Base-by-base conservation (phyloP, 2,797 vertebrate genomes). In the Zalophus californianus region DNA sequence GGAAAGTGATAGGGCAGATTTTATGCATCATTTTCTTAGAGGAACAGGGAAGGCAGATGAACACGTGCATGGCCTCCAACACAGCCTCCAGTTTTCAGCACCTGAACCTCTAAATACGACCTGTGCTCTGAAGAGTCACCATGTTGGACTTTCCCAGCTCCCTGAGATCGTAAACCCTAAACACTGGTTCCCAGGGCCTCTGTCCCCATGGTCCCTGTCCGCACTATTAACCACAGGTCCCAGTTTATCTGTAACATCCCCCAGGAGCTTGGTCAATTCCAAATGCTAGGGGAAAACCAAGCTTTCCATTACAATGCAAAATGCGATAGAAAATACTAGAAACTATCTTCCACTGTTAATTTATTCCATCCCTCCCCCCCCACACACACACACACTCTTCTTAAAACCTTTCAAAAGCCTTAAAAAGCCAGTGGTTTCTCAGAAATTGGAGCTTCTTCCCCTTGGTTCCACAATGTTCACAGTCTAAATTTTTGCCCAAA, bases 61-160 rank as follows among this genome's bases (percentile, higher is more conserved):
- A 54, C 0, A 12, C 15, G 12, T 0, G 0, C 7, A 1, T 3
- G 27, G 54, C 35, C 68, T 50, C 27, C 2, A 0, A 18, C 2
- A 0, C n/a, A 14, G 48, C 11, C 18, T 9, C 23, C 20, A 32
- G 32, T 18, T 32, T 9, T 62, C 23, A 15, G 62, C 50, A 20
- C 48, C 52, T 9, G 54, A 32, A 20, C 7, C 41, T 35, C 50
- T 8, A 32, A 66, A 25, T 0, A 6, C 2, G 9, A 62, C 29
- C 73, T 8, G 1, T 2, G 3, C 18, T 60, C 58, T 8, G 0
- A 3, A 3, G n/a, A 25, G 18, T 8, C 8, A 18, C 15, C 0
- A 0, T 10, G 2, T 0, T 35, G 2, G 1, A 4, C 8, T 8
- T 8, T 20, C 41, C 8, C 32, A 12, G 3, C 66, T 44, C 87